Conservation (phyloP, 2,113 vertebrate species). For the Dasyornis broadbenti region DNA sequence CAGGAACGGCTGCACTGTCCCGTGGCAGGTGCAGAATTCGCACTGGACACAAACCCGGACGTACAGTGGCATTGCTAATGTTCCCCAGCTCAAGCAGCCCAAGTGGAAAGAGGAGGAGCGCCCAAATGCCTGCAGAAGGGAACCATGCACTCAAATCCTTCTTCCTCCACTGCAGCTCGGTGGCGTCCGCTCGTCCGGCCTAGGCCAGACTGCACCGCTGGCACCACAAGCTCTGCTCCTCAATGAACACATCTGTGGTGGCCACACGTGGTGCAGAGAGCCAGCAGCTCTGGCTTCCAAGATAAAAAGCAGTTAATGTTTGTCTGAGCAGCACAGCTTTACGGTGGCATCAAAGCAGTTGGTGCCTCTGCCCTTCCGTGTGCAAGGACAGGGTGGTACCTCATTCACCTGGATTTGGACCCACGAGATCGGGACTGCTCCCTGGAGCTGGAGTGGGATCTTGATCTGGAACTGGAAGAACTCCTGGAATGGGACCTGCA, state of each 20-base stretch:
- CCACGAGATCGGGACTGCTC: constrained; percentile 81
- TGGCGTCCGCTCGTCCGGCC: background rate
- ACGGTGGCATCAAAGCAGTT: constrained; percentile 38
- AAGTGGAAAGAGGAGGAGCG: background rate
- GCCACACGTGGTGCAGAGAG: constrained; percentile 37
- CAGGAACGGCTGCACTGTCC: background rate
- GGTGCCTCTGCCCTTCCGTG: constrained; percentile 68
- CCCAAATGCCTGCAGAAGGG: background rate
- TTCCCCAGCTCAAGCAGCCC: background rate
- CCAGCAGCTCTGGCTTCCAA: constrained; percentile 32
- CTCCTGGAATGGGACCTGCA: constrained; percentile 97
- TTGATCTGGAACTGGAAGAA: constrained; percentile 95
- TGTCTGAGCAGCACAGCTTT: constrained; percentile 41
- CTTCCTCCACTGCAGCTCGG: constrained; percentile 11
- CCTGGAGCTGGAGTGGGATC: constrained; percentile 89
- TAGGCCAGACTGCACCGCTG: background rate
- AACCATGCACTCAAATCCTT: constrained; percentile 9
- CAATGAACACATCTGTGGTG: constrained; percentile 27
- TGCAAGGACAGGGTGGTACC: constrained; percentile 89
- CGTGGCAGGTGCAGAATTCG: background rate
- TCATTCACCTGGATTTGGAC: constrained; percentile 99
- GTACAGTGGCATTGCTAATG: background rate
- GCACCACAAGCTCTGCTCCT: background rate
- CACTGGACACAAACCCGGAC: background rate
- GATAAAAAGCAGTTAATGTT: constrained; percentile 53